Conservation (phyloP, 2,113 vertebrate species). For the Sula dactylatra region DNA sequence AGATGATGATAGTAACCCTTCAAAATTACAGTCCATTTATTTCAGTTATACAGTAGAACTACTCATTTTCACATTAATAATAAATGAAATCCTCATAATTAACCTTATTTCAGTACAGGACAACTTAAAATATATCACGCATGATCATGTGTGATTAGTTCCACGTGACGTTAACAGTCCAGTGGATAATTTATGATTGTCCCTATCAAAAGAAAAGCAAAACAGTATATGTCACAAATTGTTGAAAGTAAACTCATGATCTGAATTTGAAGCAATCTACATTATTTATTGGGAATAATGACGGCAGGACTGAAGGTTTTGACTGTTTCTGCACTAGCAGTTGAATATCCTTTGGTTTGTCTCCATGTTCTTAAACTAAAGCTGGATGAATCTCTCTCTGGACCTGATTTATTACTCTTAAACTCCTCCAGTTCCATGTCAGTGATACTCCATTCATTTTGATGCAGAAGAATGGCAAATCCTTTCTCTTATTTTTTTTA, state of each 20-base stretch:
- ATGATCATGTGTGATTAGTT: conserved; percentile 4
- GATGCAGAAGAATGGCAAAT: background rate
- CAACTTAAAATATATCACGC: background rate
- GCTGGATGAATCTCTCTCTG: background rate
- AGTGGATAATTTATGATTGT: background rate
- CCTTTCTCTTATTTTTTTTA: background rate
- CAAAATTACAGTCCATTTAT: conserved; percentile 57
- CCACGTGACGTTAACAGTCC: background rate
- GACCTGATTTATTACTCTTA: background rate
- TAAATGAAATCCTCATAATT: conserved; percentile 45
- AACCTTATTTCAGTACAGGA: conserved; percentile 20
- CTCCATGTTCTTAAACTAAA: background rate
- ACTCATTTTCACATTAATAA: conserved; percentile 15
- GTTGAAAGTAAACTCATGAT: background rate
- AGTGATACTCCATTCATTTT: background rate
- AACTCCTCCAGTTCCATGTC: background rate
- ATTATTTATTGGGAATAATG: conserved; percentile 40
- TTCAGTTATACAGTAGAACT: background rate
- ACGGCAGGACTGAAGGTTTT: background rate
- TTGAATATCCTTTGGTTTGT: background rate
- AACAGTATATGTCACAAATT: background rate
- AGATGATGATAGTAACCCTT: conserved; percentile 30
- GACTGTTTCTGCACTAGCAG: background rate
- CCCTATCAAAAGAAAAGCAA: background rate
- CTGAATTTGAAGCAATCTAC: conserved; percentile 18